Evolutionary conservation across 2,888 invertebrate genomes (phyloP).

Genomic region (Cheilosia scutellata): DNA sequence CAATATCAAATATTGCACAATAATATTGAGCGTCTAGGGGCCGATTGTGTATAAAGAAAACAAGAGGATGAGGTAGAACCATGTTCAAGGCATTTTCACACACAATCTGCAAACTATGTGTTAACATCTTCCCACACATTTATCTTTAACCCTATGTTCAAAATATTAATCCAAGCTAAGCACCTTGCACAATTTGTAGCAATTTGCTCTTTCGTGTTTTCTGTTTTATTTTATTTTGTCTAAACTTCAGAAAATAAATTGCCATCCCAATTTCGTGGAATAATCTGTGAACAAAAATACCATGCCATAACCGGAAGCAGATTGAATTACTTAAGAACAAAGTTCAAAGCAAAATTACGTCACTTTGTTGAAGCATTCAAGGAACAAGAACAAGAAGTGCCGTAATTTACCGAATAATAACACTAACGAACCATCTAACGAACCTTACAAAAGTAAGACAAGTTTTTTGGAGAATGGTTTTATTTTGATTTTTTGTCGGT

Average conservation of each 20-base stretch:
- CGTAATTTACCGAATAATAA: background rate
- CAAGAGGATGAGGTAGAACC: too few relatives aligned
- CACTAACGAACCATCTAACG: constrained; percentile 5
- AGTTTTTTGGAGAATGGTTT: background rate
- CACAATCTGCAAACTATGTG: too few relatives aligned
- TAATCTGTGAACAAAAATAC: background rate
- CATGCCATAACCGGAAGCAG: constrained; percentile 1
- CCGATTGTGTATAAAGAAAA: too few relatives aligned
- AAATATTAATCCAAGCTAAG: background rate
- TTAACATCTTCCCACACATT: too few relatives aligned
- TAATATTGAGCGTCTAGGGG: too few relatives aligned
- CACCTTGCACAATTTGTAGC: background rate
- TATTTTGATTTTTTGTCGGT: background rate
- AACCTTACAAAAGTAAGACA: background rate
- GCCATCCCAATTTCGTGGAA: constrained; percentile 9
- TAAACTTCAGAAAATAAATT: background rate
- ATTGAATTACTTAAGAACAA: constrained; percentile 8
- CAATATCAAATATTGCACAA: too few relatives aligned
- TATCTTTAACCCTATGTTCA: too few relatives aligned
- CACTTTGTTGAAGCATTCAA: background rate
- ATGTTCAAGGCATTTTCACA: too few relatives aligned
- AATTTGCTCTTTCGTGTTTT: background rate
- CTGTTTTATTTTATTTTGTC: background rate
- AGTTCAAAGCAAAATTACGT: constrained; percentile 15
- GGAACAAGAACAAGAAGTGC: background rate